These are phyloP conservation scores for Cryptotis parvus DNA, from an alignment of 2,113 vertebrate genomes.

Conservation along the genomic window DNA sequence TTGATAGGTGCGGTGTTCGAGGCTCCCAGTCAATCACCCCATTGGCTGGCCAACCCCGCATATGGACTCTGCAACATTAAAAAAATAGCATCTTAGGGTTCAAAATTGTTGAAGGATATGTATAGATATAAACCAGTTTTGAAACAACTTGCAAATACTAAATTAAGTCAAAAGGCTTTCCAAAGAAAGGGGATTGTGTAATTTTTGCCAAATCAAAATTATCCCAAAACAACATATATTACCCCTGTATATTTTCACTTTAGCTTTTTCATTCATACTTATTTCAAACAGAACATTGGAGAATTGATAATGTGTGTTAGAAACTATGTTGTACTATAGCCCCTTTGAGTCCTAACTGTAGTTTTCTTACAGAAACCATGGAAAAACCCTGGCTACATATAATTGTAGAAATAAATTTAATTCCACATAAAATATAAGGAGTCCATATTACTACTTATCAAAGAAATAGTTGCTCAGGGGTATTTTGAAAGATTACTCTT, in stretches of 20 bases:
- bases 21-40: too few species aligned
- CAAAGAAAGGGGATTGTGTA: background rate
- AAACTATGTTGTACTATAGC: background rate
- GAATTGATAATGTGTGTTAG: background rate
- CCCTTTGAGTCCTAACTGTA: background rate
- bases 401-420: background rate
- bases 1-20: too few species aligned
- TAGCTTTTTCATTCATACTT: background rate
- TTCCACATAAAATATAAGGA: background rate
- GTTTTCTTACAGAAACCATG: background rate
- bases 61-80: background rate
- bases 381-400: background rate
- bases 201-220: conserved; percentile 23
- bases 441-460: background rate
- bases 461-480: background rate
- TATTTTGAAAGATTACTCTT: background rate
- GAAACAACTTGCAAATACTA: background rate
- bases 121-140: background rate
- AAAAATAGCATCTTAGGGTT: background rate
- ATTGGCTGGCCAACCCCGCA: too few species aligned
- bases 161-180: background rate
- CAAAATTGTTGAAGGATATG: background rate
- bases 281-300: background rate
- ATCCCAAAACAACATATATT: background rate
- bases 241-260: background rate